Evolutionary conservation across 2,113 vertebrate genomes (phyloP).

Genomic region (Motacilla alba): DNA sequence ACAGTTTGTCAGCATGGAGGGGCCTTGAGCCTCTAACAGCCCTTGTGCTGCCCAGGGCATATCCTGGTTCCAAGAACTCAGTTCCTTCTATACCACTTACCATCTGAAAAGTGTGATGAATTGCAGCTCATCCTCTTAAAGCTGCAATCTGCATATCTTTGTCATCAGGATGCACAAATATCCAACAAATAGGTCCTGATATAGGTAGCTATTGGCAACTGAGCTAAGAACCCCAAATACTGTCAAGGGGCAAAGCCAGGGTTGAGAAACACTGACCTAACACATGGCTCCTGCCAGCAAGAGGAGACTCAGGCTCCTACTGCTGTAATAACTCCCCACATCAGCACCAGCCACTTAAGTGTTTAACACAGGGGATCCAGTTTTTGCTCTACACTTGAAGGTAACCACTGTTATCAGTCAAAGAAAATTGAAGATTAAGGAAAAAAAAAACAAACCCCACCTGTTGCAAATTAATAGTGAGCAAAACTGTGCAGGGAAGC

Average conservation of each 20-base stretch:
- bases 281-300: rapidly evolving
- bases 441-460: not conserved
- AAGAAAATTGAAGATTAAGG: not conserved
- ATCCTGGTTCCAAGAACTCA: rapidly evolving
- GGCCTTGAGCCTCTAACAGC: not conserved
- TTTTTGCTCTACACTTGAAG: not conserved
- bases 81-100: not conserved
- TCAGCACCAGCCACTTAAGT: not conserved
- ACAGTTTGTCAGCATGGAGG: not conserved
- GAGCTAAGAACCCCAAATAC: not conserved
- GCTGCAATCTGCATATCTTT: not conserved
- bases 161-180: not conserved
- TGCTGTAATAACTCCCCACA: not conserved
- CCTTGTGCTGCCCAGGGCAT: rapidly evolving
- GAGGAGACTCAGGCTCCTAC: not conserved
- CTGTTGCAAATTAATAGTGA: not conserved
- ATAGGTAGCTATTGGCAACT: not conserved
- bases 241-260: not conserved
- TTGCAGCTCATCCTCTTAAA: not conserved
- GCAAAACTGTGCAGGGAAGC: not conserved
- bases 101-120: not conserved
- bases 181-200: not conserved
- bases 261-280: not conserved
- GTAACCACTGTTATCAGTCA: not conserved
- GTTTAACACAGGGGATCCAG: not conserved